Evolutionary conservation across 1,140 invertebrate genomes (phyloP).

Genomic region (Solenopsis invicta): DNA sequence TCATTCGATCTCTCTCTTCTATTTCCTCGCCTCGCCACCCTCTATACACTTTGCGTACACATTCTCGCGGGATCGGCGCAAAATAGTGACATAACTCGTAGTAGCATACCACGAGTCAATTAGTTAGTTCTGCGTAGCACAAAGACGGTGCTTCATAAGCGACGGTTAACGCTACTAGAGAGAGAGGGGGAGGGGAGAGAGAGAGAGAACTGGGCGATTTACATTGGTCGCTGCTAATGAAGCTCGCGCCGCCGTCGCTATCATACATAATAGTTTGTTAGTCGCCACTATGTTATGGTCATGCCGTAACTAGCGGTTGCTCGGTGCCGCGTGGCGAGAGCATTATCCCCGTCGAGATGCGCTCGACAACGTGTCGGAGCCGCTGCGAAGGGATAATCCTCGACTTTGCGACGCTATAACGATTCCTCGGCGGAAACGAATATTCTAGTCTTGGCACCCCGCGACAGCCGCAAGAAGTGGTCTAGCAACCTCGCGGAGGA

Average conservation of each 20-base stretch:
- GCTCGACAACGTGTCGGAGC: conserved; percentile 31
- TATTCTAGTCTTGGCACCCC: not conserved
- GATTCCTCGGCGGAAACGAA: conserved; percentile 28
- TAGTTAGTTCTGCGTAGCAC: conserved; percentile 67
- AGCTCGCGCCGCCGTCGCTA: conserved; percentile 64
- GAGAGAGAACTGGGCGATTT: conserved; percentile 25
- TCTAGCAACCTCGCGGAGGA: not conserved
- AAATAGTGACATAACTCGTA: conserved; percentile 77
- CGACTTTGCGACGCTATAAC: conserved; percentile 33
- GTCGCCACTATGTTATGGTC: conserved; percentile 62
- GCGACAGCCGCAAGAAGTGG: not conserved
- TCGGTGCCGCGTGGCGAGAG: conserved; percentile 22
- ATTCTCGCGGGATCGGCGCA: conserved; percentile 57
- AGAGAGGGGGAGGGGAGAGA: too few relatives aligned
- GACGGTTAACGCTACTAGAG: conserved; percentile 58
- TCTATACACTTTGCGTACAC: not conserved
- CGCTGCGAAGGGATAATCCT: conserved; percentile 35
- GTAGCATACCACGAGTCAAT: conserved; percentile 74
- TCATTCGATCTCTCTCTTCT: conserved; percentile 19
- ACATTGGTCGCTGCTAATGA: conserved; percentile 68
- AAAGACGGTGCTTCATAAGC: conserved; percentile 64
- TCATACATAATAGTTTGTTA: conserved; percentile 57
- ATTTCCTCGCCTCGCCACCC: not conserved
- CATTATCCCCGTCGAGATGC: conserved; percentile 34
- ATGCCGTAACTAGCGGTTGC: conserved; percentile 47